phyloP scores from a whole-genome alignment of 2,797 vertebrate species.

The Myripristis jacobus region DNA sequence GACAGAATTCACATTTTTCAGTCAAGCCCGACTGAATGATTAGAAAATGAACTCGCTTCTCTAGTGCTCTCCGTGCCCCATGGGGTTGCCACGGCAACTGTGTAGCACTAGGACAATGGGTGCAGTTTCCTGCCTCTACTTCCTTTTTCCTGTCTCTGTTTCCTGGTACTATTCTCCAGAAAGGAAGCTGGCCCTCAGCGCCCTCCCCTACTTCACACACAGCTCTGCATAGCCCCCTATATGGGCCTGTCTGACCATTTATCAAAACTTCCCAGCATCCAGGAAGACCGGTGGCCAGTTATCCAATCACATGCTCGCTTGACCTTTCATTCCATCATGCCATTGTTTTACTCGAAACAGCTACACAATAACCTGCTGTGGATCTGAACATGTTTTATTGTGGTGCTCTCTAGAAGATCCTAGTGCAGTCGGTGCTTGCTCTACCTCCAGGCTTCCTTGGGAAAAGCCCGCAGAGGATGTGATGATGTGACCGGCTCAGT shows the following conservation, averaged over 20 bases:
- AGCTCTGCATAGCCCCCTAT: constrained; percentile 64
- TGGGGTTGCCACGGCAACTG: constrained; percentile 77
- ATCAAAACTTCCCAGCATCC: constrained; percentile 82
- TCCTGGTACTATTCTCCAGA: constrained; percentile 88
- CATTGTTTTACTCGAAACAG: constrained; percentile 79
- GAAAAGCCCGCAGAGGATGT: constrained; percentile 61
- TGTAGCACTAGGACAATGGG: constrained; percentile 85
- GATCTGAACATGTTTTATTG: constrained; percentile 65
- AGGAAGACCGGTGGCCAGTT: constrained; percentile 75
- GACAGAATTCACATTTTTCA: constrained; percentile 48
- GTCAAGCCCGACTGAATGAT: constrained; percentile 29
- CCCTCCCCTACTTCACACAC: constrained; percentile 58
- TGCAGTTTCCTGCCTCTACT: constrained; percentile 90
- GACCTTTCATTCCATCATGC: constrained; percentile 77
- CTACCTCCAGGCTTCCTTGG: constrained; percentile 56
- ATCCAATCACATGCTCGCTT: constrained; percentile 77
- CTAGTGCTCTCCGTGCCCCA: constrained; percentile 54
- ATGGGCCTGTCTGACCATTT: constrained; percentile 73
- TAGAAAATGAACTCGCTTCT: constrained; percentile 60
- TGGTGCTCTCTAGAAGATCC: constrained; percentile 26
- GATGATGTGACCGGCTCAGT: constrained; percentile 57
- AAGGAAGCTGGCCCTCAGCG: constrained; percentile 83
- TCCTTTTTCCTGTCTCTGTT: constrained; percentile 91
- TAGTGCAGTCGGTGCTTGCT: constrained; percentile 34
- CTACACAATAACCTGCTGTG: constrained; percentile 77